Base-by-base conservation (phyloP, 2,797 vertebrate genomes). In the Kryptopterus vitreolus region DNA sequence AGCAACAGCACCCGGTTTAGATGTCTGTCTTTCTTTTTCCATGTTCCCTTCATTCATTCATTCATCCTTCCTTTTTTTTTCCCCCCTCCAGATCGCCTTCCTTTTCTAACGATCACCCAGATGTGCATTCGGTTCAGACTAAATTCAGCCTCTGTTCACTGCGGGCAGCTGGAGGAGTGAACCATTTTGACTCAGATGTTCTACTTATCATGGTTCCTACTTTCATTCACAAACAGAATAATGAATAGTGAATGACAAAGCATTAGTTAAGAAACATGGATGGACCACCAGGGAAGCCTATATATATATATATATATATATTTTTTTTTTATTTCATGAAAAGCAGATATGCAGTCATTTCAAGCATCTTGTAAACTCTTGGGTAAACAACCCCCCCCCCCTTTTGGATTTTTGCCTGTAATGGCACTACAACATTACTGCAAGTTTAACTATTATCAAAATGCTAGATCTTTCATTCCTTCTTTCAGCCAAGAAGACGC, bases 21-120 rank as follows among this genome's bases (percentile, higher is more conserved):
- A 83, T 78, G 80, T 83, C 75, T 70, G 81, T 63, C 78, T 80
- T 76, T 83, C 75, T 82, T 80, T 83, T 71, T 83, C 73, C 63
- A 63, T 11, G 50, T 79, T 81, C 80, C 76, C 35, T 79, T 55
- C 65, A 78, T 82, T 82, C 82, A 74, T 81, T 55, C 69, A 24
- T 77, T 68, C 81, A 66, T 80, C 71, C 52, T 74, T 57, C 70
- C 29, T 5, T 63, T 20, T 48, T 53, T 31, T 48, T 62, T 82
- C 48, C 57, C 48, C 57, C 81, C 61, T 61, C 52, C 38, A 53
- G 8, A n/a, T n/a, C 58, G 29, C 69, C 15, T 78, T 71, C 38
- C 69, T 72, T 50, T 59, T 10, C 52, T 65, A 53, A 68, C 26
- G 33, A 38, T 82, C 70, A 69, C 55, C 68, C 85, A 86, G 85